Evolutionary conservation across 2,797 vertebrate genomes (phyloP), one percentile per base, ranked within the genome.

Genomic region (Mormyrops attenuatus): DNA sequence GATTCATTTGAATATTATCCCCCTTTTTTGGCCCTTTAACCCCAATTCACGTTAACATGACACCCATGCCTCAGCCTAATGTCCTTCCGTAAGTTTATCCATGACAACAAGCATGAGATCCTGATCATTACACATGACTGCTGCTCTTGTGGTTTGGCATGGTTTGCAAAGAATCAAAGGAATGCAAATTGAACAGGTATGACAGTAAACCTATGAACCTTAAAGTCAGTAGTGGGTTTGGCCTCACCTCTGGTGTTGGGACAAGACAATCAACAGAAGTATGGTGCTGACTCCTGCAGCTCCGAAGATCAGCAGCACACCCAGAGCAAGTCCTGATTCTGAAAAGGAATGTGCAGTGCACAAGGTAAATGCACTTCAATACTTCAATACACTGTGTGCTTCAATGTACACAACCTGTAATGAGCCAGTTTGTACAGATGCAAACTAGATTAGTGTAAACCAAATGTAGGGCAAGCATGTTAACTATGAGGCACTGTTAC

Each of bases 241-340:
- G 17, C 15, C 96, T 91, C 95, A 99, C 98, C 97, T 98, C 91
- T 97, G 95, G 92, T 99, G 97, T 94, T 97, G 97, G 20, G 96
- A 97, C 91, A 98, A 94, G 90, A 97, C 88, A 50, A 98, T 93
- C 73, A 97, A 92, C 92, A 97, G 95, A 85, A 98, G 86, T 90
- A 97, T 94, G 92, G 96, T 90, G 0, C 95, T 91, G 82, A 97
- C 93, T 63, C 96, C 97, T 94, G 97, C 93, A 63, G 94, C 92
- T 91, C 95, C 96, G 17, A 97, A 97, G 92, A 96, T 91, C 41
- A 98, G 92, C 92, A 98, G 91, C 90, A 97, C 93, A 92, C 96
- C 92, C 93, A 97, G 94, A 0, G 97, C 95, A 91, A 98, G 95
- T 60, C 90, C 94, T 1, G 97, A 95, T 90, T 95, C 98, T 99